Evolutionary conservation across 2,888 invertebrate species (phyloP).

Genomic region (Hydroisotoma schaefferi): DNA sequence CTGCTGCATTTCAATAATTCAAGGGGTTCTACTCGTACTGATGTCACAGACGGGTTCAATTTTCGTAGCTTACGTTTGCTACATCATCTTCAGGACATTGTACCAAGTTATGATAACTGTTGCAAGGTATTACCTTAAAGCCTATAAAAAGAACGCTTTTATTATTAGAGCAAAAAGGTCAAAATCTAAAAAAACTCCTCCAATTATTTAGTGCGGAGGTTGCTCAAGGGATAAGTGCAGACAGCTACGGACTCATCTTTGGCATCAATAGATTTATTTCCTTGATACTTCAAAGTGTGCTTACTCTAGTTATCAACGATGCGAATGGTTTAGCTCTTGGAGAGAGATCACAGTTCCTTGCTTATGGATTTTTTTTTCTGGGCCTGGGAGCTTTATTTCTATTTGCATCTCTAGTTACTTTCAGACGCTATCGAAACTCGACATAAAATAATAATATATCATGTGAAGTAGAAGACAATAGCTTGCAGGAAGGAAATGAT

Average conservation of each 20-base stretch:
- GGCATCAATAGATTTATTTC: slow-evolving; percentile 83
- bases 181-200: too few relatives aligned
- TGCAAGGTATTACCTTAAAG: too few relatives aligned
- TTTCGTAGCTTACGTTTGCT: slow-evolving; percentile 69
- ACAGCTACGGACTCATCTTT: slow-evolving; percentile 84
- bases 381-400: slow-evolving; percentile 60
- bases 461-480: too few relatives aligned
- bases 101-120: slow-evolving; percentile 77
- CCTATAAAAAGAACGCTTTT: slow-evolving; percentile 32
- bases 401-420: not conserved
- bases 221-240: slow-evolving; percentile 72
- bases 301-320: slow-evolving; percentile 65
- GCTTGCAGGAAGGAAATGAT: too few relatives aligned
- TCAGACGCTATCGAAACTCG: too few relatives aligned
- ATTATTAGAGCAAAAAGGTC: not conserved
- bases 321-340: slow-evolving; percentile 51
- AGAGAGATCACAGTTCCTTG: slow-evolving; percentile 61
- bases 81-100: slow-evolving; percentile 70
- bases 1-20: slow-evolving; percentile 55
- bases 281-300: slow-evolving; percentile 69
- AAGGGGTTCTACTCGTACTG: slow-evolving; percentile 55
- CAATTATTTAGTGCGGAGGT: slow-evolving; percentile 79
- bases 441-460: too few relatives aligned
- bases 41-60: slow-evolving; percentile 61
- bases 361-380: slow-evolving; percentile 67